These are phyloP conservation scores for Trichosurus vulpecula DNA, from an alignment of 2,797 vertebrate species.

Conservation along the genomic window DNA sequence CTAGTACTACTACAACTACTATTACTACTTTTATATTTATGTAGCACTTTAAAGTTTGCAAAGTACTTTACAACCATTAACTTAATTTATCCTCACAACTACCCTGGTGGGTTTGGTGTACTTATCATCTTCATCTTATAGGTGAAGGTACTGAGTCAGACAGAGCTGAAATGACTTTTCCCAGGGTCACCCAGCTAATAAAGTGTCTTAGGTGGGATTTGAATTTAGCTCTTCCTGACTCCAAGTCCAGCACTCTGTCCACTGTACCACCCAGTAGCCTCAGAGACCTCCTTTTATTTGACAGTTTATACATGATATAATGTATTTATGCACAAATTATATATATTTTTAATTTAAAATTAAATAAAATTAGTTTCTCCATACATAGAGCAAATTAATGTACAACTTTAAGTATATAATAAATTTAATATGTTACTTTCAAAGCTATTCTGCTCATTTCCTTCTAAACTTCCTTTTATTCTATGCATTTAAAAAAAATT, in stretches of 20 bases:
- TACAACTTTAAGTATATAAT: background rate
- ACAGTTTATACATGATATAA: background rate
- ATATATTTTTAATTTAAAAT: background rate
- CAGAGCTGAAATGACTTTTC: background rate
- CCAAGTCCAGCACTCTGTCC: background rate
- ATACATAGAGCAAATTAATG: background rate
- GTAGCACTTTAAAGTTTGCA: background rate
- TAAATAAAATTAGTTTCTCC: background rate
- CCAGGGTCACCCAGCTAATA: background rate
- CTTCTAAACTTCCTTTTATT: too few relatives aligned
- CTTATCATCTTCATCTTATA: background rate
- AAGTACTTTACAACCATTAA: background rate
- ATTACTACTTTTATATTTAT: background rate
- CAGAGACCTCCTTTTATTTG: background rate
- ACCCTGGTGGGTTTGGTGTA: background rate
- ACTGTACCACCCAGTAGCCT: background rate
- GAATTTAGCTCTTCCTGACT: background rate
- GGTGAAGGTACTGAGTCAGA: background rate
- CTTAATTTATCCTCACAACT: background rate
- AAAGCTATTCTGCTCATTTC: too few relatives aligned
- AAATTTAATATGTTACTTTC: background rate
- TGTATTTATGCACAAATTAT: background rate
- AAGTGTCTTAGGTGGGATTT: background rate
- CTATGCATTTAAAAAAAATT: background rate
- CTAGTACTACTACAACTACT: background rate